phyloP scores from a whole-genome alignment of 2,888 invertebrate species.

The Nephrocerus scutellatus region DNA sequence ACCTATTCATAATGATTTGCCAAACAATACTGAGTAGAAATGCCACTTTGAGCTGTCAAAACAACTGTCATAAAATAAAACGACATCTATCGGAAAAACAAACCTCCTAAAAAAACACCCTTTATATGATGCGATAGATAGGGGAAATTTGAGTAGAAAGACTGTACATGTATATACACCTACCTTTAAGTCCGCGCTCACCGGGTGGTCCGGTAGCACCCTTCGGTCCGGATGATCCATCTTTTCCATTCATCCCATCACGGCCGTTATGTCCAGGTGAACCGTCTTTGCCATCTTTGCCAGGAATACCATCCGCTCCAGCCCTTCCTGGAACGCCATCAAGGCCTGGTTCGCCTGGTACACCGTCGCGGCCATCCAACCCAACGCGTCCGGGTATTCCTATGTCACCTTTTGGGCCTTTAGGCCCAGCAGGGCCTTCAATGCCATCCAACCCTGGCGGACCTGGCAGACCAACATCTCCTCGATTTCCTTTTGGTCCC shows the following conservation, averaged over 20 bases:
- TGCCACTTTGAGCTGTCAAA: too few relatives aligned
- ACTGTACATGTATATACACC: slow-evolving; percentile 26
- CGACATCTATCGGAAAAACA: too few relatives aligned
- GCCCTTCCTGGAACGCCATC: slow-evolving; percentile 75
- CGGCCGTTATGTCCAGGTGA: slow-evolving; percentile 47
- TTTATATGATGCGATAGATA: too few relatives aligned
- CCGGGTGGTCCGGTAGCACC: slow-evolving; percentile 64
- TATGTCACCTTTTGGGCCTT: slow-evolving; percentile 46
- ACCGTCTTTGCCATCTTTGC: slow-evolving; percentile 66
- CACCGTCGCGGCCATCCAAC: slow-evolving; percentile 79
- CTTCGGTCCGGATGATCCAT: slow-evolving; percentile 55
- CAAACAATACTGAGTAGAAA: too few relatives aligned
- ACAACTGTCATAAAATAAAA: too few relatives aligned
- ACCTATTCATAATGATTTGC: too few relatives aligned
- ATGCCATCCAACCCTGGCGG: slow-evolving; percentile 54
- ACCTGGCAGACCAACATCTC: slow-evolving; percentile 59
- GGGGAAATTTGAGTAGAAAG: too few relatives aligned
- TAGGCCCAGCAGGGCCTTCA: slow-evolving; percentile 36
- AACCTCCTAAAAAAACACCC: too few relatives aligned
- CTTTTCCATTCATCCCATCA: slow-evolving; percentile 66
- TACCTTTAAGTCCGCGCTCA: slow-evolving; percentile 63
- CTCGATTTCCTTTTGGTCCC: slow-evolving; percentile 66
- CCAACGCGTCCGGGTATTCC: slow-evolving; percentile 68
- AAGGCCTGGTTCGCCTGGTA: slow-evolving; percentile 84
- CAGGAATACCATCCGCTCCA: slow-evolving; percentile 74